phyloP scores from a whole-genome alignment of 2,113 vertebrate genomes.

The Turnix velox region DNA sequence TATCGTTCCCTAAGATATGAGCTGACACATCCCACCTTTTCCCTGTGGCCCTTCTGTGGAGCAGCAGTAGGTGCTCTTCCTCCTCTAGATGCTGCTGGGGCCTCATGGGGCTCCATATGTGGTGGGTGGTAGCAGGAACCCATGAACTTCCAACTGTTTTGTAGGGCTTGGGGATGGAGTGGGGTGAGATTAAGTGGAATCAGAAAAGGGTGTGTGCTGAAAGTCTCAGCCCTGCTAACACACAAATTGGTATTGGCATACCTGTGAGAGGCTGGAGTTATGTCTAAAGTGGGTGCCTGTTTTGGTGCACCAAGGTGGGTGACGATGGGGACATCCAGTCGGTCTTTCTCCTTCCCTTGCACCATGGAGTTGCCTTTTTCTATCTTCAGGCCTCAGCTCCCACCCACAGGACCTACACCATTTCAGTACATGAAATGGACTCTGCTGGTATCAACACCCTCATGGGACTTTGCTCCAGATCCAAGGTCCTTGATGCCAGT shows the following conservation, averaged over 20 bases:
- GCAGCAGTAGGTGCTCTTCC: background rate
- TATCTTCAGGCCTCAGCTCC: background rate
- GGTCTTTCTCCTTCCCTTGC: background rate
- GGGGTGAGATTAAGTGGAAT: background rate
- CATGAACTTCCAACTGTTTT: background rate
- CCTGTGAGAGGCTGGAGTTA: background rate
- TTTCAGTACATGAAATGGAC: accelerated
- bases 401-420: accelerated
- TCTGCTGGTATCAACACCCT: background rate
- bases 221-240: background rate
- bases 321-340: background rate
- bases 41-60: accelerated
- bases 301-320: background rate
- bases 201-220: background rate
- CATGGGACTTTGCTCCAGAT: background rate
- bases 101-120: background rate
- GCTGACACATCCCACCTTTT: background rate
- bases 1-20: background rate
- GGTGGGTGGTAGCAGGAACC: background rate
- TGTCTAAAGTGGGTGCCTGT: accelerated
- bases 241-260: no score
- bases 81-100: background rate
- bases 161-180: no score
- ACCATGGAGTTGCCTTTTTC: background rate
- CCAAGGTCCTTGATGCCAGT: background rate